Evolutionary conservation across 2,888 invertebrate genomes (phyloP).

Genomic region (Lochmaea crataegi): DNA sequence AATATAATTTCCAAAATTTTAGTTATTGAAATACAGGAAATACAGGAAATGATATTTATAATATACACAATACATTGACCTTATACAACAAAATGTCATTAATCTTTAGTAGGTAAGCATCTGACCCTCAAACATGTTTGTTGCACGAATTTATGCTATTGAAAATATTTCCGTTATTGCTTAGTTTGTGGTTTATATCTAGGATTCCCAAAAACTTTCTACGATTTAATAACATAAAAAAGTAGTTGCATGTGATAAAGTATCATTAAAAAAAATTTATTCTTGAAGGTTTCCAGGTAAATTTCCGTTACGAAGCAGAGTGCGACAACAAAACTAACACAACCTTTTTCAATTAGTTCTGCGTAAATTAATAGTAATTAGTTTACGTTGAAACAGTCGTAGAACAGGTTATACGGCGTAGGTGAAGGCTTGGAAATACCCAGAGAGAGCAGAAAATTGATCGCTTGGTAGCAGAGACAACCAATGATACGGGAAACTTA

Average conservation of each 20-base stretch:
- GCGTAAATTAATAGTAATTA: neutral
- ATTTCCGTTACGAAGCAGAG: neutral
- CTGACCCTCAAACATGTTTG: neutral
- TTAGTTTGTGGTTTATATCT: neutral
- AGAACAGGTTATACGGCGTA: neutral
- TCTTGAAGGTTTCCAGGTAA: neutral
- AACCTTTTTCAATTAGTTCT: neutral
- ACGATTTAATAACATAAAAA: neutral
- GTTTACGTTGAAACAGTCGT: neutral
- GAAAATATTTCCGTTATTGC: neutral
- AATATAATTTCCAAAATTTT: neutral
- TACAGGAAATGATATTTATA: neutral
- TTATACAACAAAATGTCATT: neutral
- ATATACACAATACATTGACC: neutral
- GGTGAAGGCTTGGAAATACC: neutral
- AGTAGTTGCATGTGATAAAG: too few relatives aligned
- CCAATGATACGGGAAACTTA: too few relatives aligned
- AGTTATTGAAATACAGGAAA: neutral
- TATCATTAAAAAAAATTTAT: neutral
- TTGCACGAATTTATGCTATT: neutral
- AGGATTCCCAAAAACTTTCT: neutral
- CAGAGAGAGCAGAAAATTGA: neutral
- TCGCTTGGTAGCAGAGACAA: too few relatives aligned
- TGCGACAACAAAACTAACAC: neutral
- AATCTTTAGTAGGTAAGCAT: neutral